Base-by-base conservation (phyloP, 2,888 invertebrate species). In the Cheilosia pagana region DNA sequence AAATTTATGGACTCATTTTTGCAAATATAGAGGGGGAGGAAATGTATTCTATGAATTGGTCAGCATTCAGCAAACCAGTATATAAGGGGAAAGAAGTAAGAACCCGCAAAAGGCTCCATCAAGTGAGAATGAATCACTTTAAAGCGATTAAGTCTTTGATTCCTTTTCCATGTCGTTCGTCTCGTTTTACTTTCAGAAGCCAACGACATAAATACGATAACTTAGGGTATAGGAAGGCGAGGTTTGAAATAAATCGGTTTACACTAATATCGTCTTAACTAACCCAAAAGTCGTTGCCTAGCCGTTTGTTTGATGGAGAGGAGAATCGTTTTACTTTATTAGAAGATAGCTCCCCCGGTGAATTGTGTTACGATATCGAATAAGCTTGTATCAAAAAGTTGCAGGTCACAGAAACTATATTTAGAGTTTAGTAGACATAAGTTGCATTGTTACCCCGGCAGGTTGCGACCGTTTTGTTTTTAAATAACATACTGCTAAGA, bases 1-100 rank as follows among this genome's bases (percentile, higher is more conserved):
- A 85, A 81, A 86, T 86, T 81, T 85, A 87, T 86, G 86, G 78
- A 79, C 74, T 83, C 75, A 82, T 75, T 78, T 87, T 75, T 53
- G 23, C 57, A 81, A 78, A 81, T 67, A 67, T 81, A 76, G 31
- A 60, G 16, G 35, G 23, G 68, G n/a, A 41, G 60, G 35, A 57
- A 55, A 52, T 21, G 12, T 8, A 53, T 41, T 63, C 43, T 65
- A 19, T 6, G 63, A 60, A 70, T 60, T 39, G 60, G 62, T 60
- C 70, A 70, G 35, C 57, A 48, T 57, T 60, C 70, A 70, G 35
- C 57, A 48, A 74, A 50, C 52, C 74, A 57, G 48, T 59, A 78
- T 21, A 71, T n/a, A 25, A 43, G 21, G 59, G 31, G 16, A 50
- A 60, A 41, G 23, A 41, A 14, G 35, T n/a, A 19, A 41, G 57